phyloP scores from a whole-genome alignment of 2,113 vertebrate genomes.

The Mus musculus region GRCm39 chr6:34677001-34677500 shows the following conservation, averaged over 20 bases:
- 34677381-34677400: not conserved
- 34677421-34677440: constrained; percentile 34
- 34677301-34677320: constrained; percentile 41
- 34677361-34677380: constrained; percentile 25
- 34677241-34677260: constrained; percentile 60
- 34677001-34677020: constrained; percentile 3
- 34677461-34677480: fast-evolving
- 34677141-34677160: constrained; percentile 51
- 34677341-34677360: not conserved
- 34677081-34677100: not conserved
- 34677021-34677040: not conserved
- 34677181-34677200: constrained; percentile 52
- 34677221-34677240: constrained; percentile 22
- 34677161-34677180: constrained; percentile 56
- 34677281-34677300: constrained; percentile 2
- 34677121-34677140: constrained; percentile 1
- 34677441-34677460: not conserved
- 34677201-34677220: constrained; percentile 34
- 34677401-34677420: constrained; percentile 9
- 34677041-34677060: not conserved
- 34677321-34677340: not conserved
- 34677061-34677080: constrained; percentile 24
- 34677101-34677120: constrained; percentile 10
- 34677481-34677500: constrained; percentile 17
- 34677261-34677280: constrained; percentile 27